A percentile compares a stretch with the other conserved stretches of the same genome.
phyloP scores from a whole-genome alignment of 1,140 invertebrate genomes.

The Aporrectodea caliginosa region DNA sequence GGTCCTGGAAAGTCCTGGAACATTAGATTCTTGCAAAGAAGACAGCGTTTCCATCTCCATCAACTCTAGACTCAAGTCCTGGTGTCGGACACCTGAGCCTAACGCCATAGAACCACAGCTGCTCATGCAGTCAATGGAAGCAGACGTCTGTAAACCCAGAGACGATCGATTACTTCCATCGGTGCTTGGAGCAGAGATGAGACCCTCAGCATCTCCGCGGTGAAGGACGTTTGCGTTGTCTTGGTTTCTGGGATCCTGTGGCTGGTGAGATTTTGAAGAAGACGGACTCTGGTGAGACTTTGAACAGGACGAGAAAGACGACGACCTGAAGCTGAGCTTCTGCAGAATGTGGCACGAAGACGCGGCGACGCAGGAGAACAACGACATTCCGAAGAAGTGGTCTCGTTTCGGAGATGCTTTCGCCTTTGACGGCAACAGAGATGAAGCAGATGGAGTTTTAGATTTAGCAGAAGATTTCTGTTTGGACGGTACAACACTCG shows the following conservation, averaged over 20 bases:
- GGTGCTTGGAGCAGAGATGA: not conserved
- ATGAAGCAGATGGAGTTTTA: not conserved
- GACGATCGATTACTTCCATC: no score
- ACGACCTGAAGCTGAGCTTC: not conserved
- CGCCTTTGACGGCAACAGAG: not conserved
- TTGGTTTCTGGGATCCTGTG: not conserved
- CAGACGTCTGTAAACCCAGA: no score
- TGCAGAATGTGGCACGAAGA: not conserved
- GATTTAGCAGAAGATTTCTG: not conserved
- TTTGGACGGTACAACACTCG: not conserved
- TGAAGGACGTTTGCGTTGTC: not conserved
- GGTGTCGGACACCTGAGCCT: no score
- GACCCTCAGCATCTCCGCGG: not conserved
- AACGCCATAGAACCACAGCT: no score
- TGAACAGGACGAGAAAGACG: no score
- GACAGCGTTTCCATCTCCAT: no score
- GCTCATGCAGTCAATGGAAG: no score
- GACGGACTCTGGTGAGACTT: no score
- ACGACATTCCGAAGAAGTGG: not conserved
- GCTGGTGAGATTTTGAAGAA: no score
- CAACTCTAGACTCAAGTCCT: no score
- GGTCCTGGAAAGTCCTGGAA: no score
- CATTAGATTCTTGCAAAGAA: no score
- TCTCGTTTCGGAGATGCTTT: not conserved
- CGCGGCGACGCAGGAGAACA: not conserved